Percentiles rank a stretch among this genome's conserved stretches.
phyloP scores from a whole-genome alignment of 2,888 invertebrate species.

The Poecilus cupreus region DNA sequence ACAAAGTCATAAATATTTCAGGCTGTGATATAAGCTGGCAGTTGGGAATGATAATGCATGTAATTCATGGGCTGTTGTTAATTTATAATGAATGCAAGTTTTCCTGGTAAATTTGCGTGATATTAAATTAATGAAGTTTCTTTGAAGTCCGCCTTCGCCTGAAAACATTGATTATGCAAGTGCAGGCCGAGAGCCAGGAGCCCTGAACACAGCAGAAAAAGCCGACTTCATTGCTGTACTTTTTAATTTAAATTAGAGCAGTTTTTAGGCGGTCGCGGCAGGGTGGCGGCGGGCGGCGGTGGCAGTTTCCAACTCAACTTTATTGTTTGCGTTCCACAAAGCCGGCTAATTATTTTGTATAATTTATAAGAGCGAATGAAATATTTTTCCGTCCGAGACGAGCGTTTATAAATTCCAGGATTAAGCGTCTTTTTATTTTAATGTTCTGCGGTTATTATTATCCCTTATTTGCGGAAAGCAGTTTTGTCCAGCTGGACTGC shows the following conservation, averaged over 20 bases:
- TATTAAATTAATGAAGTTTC: conserved; percentile 31
- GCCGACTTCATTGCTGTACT: conserved; percentile 36
- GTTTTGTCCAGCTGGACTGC: background rate
- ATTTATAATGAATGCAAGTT: conserved; percentile 35
- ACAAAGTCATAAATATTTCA: too few species aligned
- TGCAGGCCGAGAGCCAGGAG: conserved; percentile 4
- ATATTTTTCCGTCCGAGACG: conserved; percentile 51
- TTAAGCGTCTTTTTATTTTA: conserved; percentile 51
- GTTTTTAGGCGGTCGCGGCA: background rate
- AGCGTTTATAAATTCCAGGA: conserved; percentile 53
- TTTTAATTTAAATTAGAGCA: conserved; percentile 56
- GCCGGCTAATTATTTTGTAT: conserved; percentile 58
- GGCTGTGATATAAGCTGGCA: too few species aligned
- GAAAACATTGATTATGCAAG: conserved; percentile 51
- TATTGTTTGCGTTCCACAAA: conserved; percentile 54
- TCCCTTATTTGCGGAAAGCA: conserved; percentile 52
- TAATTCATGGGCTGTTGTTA: conserved; percentile 7
- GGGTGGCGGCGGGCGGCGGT: background rate
- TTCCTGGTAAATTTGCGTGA: conserved; percentile 25
- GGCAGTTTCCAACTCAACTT: conserved; percentile 45
- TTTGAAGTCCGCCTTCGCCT: background rate
- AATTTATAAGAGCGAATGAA: conserved; percentile 57
- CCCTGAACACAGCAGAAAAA: conserved; percentile 1
- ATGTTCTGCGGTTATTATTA: conserved; percentile 46
- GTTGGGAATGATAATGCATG: background rate